Percentiles rank a stretch among this genome's conserved stretches.
These are phyloP conservation scores for Speoplatyrhinus poulsoni DNA, from an alignment of 2,113 vertebrate genomes.

Conservation along the genomic window DNA sequence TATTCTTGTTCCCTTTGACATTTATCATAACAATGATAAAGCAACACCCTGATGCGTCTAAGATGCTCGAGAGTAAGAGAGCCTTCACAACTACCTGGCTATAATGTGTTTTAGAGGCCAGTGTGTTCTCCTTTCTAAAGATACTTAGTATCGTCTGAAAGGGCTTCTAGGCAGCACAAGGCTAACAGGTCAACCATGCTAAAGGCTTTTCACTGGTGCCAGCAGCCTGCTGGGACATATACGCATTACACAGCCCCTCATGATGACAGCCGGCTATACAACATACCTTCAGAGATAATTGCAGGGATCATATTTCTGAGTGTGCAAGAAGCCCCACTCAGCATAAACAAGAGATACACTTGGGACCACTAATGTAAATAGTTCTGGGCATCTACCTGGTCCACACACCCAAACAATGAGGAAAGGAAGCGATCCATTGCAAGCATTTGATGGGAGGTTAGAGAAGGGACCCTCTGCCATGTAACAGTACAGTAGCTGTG, in stretches of 20 bases:
- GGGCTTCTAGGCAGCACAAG: conserved; percentile 8
- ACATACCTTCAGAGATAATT: conserved; percentile 51
- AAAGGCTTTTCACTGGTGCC: conserved; percentile 37
- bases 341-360: conserved; percentile 31
- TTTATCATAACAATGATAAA: neutral
- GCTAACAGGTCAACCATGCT: conserved; percentile 48
- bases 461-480: neutral
- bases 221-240: conserved; percentile 26
- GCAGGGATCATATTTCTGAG: conserved; percentile 50
- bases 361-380: conserved; percentile 39
- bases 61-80: neutral
- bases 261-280: conserved; percentile 46
- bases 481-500: too few species aligned
- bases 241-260: conserved; percentile 31
- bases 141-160: conserved; percentile 33
- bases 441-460: neutral
- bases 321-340: conserved; percentile 8
- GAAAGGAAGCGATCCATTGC: neutral
- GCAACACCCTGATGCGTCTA: neutral
- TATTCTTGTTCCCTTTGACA: too few species aligned
- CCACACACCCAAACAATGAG: conserved; percentile 19
- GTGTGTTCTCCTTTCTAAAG: conserved; percentile 20
- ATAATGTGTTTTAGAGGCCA: conserved; percentile 6
- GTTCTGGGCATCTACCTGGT: conserved; percentile 12
- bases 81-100: conserved; percentile 17